These are phyloP conservation scores for Neoarius graeffei DNA, from an alignment of 2,113 vertebrate genomes.

Conservation along the genomic window DNA sequence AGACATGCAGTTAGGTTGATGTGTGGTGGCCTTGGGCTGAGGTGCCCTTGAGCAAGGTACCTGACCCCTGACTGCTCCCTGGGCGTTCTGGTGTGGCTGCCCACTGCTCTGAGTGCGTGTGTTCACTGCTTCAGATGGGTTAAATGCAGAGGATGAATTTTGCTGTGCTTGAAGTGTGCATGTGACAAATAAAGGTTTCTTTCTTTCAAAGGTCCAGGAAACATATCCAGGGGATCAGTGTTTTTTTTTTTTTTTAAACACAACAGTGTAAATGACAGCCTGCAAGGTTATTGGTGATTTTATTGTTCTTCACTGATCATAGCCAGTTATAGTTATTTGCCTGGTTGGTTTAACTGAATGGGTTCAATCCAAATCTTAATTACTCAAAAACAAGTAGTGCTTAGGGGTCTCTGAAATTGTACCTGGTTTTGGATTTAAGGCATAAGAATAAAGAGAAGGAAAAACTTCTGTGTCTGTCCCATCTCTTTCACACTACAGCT, in stretches of 20 bases:
- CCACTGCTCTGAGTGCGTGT: too few relatives aligned
- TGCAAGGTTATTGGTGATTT: not conserved
- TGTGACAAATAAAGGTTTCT: too few relatives aligned
- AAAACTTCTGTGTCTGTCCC: not conserved
- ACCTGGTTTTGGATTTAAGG: too few relatives aligned
- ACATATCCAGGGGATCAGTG: not conserved
- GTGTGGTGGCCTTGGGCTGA: too few relatives aligned
- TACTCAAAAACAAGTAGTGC: not conserved
- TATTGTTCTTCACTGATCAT: not conserved
- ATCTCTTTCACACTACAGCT: conserved; percentile 66
- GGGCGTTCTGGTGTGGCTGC: too few relatives aligned
- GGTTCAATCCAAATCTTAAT: not conserved
- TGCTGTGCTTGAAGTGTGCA: too few relatives aligned
- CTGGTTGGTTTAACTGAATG: not conserved
- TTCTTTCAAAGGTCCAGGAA: not conserved
- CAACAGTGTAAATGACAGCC: not conserved
- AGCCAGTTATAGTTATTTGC: not conserved
- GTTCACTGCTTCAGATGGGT: too few relatives aligned
- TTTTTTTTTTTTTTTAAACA: not conserved
- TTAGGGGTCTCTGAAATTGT: not conserved
- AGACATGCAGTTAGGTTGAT: too few relatives aligned
- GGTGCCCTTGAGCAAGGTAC: too few relatives aligned
- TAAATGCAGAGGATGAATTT: too few relatives aligned
- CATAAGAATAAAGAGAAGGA: conserved; percentile 12
- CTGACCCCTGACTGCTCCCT: too few relatives aligned